Evolutionary conservation across 2,888 invertebrate genomes (phyloP), one percentile per base, ranked within the genome.

Genomic region (Eretmocerus hayati): DNA sequence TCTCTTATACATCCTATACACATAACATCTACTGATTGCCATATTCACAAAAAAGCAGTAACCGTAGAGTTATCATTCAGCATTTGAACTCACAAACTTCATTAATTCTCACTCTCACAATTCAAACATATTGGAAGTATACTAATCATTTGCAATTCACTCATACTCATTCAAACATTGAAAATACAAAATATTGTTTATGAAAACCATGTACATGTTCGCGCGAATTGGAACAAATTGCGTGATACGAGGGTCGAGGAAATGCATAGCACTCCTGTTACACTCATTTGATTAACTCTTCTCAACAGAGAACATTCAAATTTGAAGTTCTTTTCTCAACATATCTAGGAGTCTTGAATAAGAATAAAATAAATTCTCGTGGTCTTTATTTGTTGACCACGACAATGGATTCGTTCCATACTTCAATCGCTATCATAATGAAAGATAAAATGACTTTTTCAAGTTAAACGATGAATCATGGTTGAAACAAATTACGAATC

Each of bases 131-230:
- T n/a, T n/a, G n/a, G n/a, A n/a, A n/a, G n/a, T n/a, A n/a, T n/a
- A n/a, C n/a, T n/a, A n/a, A n/a, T n/a, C n/a, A n/a, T n/a, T n/a
- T n/a, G n/a, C n/a, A n/a, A n/a, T n/a, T n/a, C n/a, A n/a, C n/a
- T n/a, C n/a, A n/a, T n/a, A n/a, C n/a, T n/a, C n/a, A n/a, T n/a
- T n/a, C n/a, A 56, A 59, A 57, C 53, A 52, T 62, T 56, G 55
- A 58, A 58, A 61, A 62, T 59, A 60, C 61, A 62, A 62, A 62
- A 62, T 59, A 56, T 58, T 39, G 49, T 56, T 54, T 48, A 54
- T 48, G 50, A 46, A 50, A 61, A 58, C 58, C 58, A 59, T 62
- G 58, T 61, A 61, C 58, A 59, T 40, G 5, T 30, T 32, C 37
- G 36, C 46, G 31, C 38, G n/a, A 15, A 6, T 19, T 18, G 20